Conservation (phyloP, 2,113 vertebrate genomes). For the Podocnemis expansa region DNA sequence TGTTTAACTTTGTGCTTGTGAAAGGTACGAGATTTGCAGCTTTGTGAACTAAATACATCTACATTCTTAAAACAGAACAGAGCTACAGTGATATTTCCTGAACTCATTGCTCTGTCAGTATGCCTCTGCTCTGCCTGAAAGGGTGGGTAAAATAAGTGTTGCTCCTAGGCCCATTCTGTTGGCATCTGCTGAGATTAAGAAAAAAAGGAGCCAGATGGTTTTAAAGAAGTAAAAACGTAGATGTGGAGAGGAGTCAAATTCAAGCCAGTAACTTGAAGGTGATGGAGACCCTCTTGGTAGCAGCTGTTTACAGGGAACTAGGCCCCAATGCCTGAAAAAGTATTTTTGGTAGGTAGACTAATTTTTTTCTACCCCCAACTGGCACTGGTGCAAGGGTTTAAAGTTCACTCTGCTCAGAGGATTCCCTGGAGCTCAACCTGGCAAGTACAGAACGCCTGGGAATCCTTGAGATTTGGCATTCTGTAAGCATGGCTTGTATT, state of each 20-base stretch:
- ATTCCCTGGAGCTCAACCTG: neutral
- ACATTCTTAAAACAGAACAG: neutral
- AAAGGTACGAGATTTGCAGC: neutral
- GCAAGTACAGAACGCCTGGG: neutral
- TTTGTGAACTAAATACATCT: neutral
- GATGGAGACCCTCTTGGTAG: neutral
- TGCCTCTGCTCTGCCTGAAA: neutral
- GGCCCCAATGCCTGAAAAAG: neutral
- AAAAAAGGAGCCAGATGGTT: neutral
- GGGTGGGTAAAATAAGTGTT: neutral
- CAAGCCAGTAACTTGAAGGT: neutral
- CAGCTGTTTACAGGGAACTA: constrained; percentile 11
- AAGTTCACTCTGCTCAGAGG: neutral
- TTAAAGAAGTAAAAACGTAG: neutral
- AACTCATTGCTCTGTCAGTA: neutral
- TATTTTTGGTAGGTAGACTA: neutral
- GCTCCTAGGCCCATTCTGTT: neutral
- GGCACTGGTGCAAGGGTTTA: neutral
- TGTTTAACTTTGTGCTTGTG: neutral
- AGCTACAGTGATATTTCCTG: neutral
- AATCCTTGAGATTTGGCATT: neutral
- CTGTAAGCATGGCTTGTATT: neutral
- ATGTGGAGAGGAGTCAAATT: neutral
- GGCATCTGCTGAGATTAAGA: neutral
- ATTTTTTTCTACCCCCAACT: neutral